A percentile compares a stretch with the other conserved stretches of the same genome.
phyloP scores from a whole-genome alignment of 2,797 vertebrate genomes.

The Artibeus lituratus region DNA sequence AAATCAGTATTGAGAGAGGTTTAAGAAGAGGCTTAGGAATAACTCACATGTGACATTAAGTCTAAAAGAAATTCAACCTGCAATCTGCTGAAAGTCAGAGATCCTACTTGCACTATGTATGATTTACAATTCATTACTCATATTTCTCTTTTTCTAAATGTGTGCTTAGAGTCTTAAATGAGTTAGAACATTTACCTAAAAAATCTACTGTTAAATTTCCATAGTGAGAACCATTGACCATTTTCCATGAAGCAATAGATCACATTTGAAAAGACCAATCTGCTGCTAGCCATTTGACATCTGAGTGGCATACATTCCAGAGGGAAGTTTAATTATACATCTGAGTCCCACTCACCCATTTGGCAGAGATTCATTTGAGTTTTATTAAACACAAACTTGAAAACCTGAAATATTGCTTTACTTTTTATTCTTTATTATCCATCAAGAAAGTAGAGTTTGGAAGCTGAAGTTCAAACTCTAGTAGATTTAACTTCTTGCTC shows the following conservation, averaged over 20 bases:
- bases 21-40: not conserved
- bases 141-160: constrained; percentile 48
- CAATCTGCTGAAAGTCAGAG: not conserved
- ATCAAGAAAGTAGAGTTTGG: constrained; percentile 38
- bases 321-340: constrained; percentile 80
- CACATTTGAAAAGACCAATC: constrained; percentile 71
- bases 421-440: constrained; percentile 72
- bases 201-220: constrained; percentile 56
- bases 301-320: constrained; percentile 58
- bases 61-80: not conserved
- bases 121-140: constrained; percentile 13
- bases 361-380: constrained; percentile 74
- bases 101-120: not conserved
- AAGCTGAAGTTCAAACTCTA: constrained; percentile 44
- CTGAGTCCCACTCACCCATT: constrained; percentile 73
- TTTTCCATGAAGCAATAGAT: constrained; percentile 64
- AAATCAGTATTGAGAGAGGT: constrained; percentile 41
- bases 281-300: constrained; percentile 67
- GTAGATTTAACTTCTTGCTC: not conserved
- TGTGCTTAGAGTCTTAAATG: constrained; percentile 44
- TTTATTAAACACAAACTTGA: constrained; percentile 73
- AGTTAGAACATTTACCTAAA: constrained; percentile 42
- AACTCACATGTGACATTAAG: not conserved
- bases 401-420: constrained; percentile 64
- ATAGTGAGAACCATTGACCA: constrained; percentile 61